phyloP scores from a whole-genome alignment of 2,797 vertebrate species.

The Acanthopagrus latus region DNA sequence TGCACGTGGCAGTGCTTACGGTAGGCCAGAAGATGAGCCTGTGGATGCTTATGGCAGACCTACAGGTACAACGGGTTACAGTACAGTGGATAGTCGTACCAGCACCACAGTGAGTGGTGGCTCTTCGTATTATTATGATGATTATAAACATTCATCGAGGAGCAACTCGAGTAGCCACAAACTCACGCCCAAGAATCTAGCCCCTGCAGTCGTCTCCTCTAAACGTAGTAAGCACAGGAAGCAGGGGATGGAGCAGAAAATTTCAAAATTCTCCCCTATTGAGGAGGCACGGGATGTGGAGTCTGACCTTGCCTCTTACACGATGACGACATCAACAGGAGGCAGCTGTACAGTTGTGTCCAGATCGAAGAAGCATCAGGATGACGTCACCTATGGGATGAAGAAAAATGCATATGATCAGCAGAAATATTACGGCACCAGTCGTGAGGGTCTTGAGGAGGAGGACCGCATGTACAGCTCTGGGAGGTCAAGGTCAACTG shows the following conservation, averaged over 20 bases:
- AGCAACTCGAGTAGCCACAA: constrained; percentile 89
- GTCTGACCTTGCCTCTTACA: constrained; percentile 95
- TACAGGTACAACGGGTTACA: constrained; percentile 87
- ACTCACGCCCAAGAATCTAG: constrained; percentile 93
- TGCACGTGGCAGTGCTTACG: constrained; percentile 87
- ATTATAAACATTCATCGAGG: constrained; percentile 91
- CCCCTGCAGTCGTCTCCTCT: constrained; percentile 93
- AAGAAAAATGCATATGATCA: constrained; percentile 97
- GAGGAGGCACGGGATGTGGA: constrained; percentile 99
- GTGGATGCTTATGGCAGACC: constrained; percentile 92
- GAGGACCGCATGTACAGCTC: constrained; percentile 92
- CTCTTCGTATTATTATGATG: constrained; percentile 91
- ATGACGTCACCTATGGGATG: constrained; percentile 91
- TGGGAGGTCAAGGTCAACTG: constrained; percentile 91
- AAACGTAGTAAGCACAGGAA: constrained; percentile 99
- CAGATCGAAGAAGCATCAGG: constrained; percentile 93
- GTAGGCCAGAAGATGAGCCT: constrained; percentile 88
- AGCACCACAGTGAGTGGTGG: constrained; percentile 81
- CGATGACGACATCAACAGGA: constrained; percentile 88
- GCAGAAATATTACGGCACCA: constrained; percentile 94
- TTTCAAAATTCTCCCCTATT: constrained; percentile 99
- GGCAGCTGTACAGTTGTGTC: constrained; percentile 92
- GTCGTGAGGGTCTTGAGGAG: constrained; percentile 91
- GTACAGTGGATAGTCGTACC: constrained; percentile 86
- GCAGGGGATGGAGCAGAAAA: constrained; percentile 98